Evolutionary conservation across 2,797 vertebrate species (phyloP).

Genomic region (Phataginus tricuspis): DNA sequence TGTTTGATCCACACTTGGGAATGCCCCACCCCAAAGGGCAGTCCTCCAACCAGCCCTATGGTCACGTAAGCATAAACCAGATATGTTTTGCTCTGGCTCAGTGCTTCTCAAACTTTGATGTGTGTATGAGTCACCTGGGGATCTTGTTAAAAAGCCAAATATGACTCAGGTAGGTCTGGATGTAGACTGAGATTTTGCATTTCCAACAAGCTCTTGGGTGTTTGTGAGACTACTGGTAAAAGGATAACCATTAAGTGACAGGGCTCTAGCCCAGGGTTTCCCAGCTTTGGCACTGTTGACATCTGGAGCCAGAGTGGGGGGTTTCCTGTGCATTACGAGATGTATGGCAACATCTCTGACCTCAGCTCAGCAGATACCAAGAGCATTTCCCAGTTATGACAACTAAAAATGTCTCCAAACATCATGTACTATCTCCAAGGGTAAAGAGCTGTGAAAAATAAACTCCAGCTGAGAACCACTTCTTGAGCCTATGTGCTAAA

Average conservation of each 20-base stretch:
- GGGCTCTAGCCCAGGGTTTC: neutral
- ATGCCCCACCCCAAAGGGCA: neutral
- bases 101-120: neutral
- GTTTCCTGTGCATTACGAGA: neutral
- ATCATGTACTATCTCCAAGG: neutral
- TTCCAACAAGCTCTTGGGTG: neutral
- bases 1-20: neutral
- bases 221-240: neutral
- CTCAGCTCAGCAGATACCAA: neutral
- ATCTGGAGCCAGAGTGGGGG: neutral
- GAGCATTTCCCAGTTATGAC: neutral
- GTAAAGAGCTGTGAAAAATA: neutral
- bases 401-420: neutral
- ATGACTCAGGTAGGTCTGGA: neutral
- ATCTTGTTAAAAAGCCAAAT: neutral
- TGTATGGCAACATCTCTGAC: neutral
- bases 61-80: neutral
- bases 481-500: neutral
- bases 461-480: neutral
- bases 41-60: neutral
- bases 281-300: neutral
- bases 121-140: neutral
- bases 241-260: neutral
- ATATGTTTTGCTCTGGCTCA: neutral
- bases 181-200: neutral